A percentile compares a stretch with the other conserved stretches of the same genome.
Evolutionary conservation across 2,888 invertebrate genomes (phyloP).

Genomic region (Ernsta delagoae): DNA sequence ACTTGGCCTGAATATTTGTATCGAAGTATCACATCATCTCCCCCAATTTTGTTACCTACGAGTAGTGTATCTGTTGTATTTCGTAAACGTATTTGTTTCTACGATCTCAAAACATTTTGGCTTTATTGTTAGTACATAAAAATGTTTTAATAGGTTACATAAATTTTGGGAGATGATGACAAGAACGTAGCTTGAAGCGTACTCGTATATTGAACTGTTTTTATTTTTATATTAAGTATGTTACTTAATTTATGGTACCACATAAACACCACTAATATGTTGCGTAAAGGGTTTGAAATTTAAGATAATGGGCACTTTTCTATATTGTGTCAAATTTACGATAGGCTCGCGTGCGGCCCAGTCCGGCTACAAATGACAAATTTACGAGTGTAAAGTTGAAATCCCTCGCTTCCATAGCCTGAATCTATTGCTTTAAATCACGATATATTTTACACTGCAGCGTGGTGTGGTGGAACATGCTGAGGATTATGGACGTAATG

Average conservation of each 20-base stretch:
- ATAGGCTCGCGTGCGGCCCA: conserved; percentile 38
- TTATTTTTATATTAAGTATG: conserved; percentile 9
- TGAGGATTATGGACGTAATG: background rate
- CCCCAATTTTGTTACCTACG: conserved; percentile 1
- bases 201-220: too few relatives aligned
- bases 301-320: conserved; percentile 20
- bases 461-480: background rate
- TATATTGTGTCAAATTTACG: conserved; percentile 38
- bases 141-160: too few relatives aligned
- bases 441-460: conserved; percentile 14
- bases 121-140: too few relatives aligned
- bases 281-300: conserved; percentile 24
- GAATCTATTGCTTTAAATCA: conserved; percentile 31
- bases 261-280: conserved; percentile 12
- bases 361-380: conserved; percentile 25
- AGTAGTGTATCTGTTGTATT: too few relatives aligned
- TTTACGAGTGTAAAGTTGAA: conserved; percentile 26
- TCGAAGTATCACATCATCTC: conserved; percentile 20
- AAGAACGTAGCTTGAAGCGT: too few relatives aligned
- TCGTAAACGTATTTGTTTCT: background rate
- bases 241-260: conserved; percentile 9
- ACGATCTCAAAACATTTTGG: too few relatives aligned
- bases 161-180: too few relatives aligned
- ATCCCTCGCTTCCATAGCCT: conserved; percentile 13
- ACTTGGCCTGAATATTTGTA: conserved; percentile 36